Conservation (phyloP, 2,888 invertebrate genomes). For the Elysia crispata region DNA sequence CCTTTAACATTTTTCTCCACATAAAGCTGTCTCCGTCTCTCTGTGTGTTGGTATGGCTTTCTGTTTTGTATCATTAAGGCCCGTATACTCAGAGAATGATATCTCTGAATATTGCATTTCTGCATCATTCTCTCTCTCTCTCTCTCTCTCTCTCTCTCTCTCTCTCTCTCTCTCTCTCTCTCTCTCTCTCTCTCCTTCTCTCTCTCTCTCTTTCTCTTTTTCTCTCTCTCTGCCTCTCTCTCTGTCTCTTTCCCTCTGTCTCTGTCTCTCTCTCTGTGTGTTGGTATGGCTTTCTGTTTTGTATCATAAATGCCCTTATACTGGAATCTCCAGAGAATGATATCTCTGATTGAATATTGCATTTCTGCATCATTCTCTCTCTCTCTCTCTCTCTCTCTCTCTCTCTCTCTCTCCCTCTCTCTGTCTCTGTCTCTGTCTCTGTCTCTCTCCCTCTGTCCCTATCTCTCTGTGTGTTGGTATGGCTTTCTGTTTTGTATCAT, state of each 20-base stretch:
- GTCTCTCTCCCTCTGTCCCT: not conserved
- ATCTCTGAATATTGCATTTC: too few relatives aligned
- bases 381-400: constrained; percentile 9
- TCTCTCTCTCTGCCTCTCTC: not conserved
- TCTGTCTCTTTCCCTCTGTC: not conserved
- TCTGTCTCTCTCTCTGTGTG: not conserved
- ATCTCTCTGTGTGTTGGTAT: not conserved
- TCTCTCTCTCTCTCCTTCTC: constrained; percentile 10
- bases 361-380: not conserved
- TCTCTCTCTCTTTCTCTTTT: not conserved
- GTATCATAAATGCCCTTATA: too few relatives aligned
- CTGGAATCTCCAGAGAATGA: too few relatives aligned
- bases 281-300: too few relatives aligned
- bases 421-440: not conserved
- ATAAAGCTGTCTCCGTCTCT: not conserved
- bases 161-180: constrained; percentile 34
- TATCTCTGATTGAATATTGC: too few relatives aligned
- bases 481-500: too few relatives aligned
- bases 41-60: not conserved
- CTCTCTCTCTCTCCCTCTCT: not conserved
- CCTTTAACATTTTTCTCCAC: not conserved
- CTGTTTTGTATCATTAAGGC: too few relatives aligned
- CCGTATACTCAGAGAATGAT: too few relatives aligned
- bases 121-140: not conserved
- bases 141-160: constrained; percentile 40